Evolutionary conservation across 2,113 vertebrate genomes (phyloP), one percentile per base, ranked within the genome.

Genomic region (Gracilinanus agilis): DNA sequence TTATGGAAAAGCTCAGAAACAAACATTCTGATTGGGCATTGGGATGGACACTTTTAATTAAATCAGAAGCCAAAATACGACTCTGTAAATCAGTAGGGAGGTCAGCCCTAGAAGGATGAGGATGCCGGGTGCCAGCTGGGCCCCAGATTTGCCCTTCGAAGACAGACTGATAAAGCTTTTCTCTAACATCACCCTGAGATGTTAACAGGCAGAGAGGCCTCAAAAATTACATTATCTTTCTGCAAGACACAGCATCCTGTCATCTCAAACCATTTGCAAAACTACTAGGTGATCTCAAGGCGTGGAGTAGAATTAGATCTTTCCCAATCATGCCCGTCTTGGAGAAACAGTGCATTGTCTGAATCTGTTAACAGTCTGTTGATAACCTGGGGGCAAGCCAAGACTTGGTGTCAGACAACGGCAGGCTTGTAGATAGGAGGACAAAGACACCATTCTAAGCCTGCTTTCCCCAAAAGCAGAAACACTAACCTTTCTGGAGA

Each of bases 1-100:
- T 92, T 67, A 90, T 0, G 34, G 27, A 83, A 92, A 97, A 96
- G 54, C 90, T 88, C 95, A 96, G 1, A 93, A 94, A 94, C 55
- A 54, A 49, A 83, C 67, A 83, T 91, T 90, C 44, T 40, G 7
- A 94, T 54, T 11, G 55, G 88, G 49, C 88, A 55, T 55, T 55
- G 29, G 29, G 75, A 88, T 53, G 25, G 19, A 19, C 19, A 23
- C n/a, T 24, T 95, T 90, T 75, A 29, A 88, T 83, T 90, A 83
- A 93, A 89, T 3, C 53, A 40, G 55, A 91, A 95, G n/a, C 23
- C 96, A 88, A 3, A 27, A 90, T 93, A n/a, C 55, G 55, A 90
- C 24, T 54, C 5, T 9, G 54, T 44, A 49, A 90, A 96, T 75
- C n/a, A 19, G 19, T 56, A 44, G 27, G 13, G 90, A 29, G 95